Evolutionary conservation across 2,113 vertebrate genomes (phyloP), one percentile per base, ranked within the genome.

Genomic region (Oenanthe melanoleuca): DNA sequence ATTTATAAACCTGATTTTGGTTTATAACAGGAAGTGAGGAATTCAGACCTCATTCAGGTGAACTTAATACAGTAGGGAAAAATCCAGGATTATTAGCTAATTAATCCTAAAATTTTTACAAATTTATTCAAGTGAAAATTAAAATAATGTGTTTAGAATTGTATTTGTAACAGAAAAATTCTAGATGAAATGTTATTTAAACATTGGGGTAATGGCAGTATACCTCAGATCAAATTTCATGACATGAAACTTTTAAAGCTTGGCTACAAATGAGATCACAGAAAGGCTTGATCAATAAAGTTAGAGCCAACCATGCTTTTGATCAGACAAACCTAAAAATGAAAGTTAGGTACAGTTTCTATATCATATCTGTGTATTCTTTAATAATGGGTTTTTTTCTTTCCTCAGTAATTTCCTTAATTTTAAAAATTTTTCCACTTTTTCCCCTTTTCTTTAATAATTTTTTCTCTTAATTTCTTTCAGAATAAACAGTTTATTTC

Each of bases 131-230:
- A 92, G 31, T 89, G n/a, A 93, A 95, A 96, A 95, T 85, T 77
- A 63, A 63, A 95, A 82, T 88, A 67, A 79, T 64, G 38, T 78
- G 65, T 73, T 95, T 93, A 80, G 8, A 67, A 84, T 25, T 14
- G 5, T 74, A 64, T 81, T 92, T 94, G 69, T 63, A 49, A 47
- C 71, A 96, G 57, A 95, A 95, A 88, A 92, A 52, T 81, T 92
- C 47, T n/a, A 55, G 67, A 18, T 69, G 22, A 91, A 95, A 87
- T 7, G 1, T 64, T 88, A 15, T 86, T 37, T 66, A 50, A 81
- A 90, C 23, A 49, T 33, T 75, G 80, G 22, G 14, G 60, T 69
- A 53, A 70, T 9, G 90, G 64, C 61, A 80, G 24, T 66, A 59
- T 47, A 66, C 52, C 61, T 84, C 71, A 86, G 74, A 64, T 73